Percentiles rank a stretch among this genome's conserved stretches.
These are phyloP conservation scores for Macrophya annulata DNA, from an alignment of 2,888 invertebrate species.

Conservation along the genomic window DNA sequence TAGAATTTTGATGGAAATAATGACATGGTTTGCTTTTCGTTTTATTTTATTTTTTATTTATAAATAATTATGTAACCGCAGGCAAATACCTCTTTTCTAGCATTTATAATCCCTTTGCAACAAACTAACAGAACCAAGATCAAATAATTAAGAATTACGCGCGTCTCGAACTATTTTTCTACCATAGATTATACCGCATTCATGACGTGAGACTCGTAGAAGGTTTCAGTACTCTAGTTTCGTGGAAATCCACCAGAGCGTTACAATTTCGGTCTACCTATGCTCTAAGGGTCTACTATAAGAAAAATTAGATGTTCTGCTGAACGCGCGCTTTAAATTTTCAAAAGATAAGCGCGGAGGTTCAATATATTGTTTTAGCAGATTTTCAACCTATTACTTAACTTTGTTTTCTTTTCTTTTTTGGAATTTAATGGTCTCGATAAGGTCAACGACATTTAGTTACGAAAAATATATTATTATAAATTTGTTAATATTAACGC, in stretches of 20 bases:
- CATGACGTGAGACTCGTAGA: not conserved
- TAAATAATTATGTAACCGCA: not conserved
- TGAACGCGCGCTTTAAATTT: slow-evolving; percentile 10
- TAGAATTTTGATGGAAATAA: not conserved
- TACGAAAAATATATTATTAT: not conserved
- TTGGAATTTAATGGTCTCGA: slow-evolving; percentile 1
- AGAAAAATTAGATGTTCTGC: not conserved
- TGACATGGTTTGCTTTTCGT: not conserved
- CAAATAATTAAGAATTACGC: slow-evolving; percentile 51
- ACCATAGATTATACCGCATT: not conserved
- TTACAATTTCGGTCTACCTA: not conserved
- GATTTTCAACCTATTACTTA: not conserved
- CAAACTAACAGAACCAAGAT: not conserved
- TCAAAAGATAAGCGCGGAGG: not conserved
- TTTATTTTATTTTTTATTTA: not conserved
- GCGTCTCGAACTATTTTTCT: slow-evolving; percentile 20
- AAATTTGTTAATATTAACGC: not conserved
- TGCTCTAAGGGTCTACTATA: too few species aligned
- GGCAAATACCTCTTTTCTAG: slow-evolving; percentile 35
- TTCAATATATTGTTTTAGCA: slow-evolving; percentile 16
- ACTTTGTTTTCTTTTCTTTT: not conserved
- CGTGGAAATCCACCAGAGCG: not conserved
- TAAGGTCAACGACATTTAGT: slow-evolving; percentile 22
- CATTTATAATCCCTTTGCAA: not conserved
- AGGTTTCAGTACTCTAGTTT: not conserved